Conservation (phyloP, 1,140 invertebrate genomes). For the Tetragonula clypearis region DNA sequence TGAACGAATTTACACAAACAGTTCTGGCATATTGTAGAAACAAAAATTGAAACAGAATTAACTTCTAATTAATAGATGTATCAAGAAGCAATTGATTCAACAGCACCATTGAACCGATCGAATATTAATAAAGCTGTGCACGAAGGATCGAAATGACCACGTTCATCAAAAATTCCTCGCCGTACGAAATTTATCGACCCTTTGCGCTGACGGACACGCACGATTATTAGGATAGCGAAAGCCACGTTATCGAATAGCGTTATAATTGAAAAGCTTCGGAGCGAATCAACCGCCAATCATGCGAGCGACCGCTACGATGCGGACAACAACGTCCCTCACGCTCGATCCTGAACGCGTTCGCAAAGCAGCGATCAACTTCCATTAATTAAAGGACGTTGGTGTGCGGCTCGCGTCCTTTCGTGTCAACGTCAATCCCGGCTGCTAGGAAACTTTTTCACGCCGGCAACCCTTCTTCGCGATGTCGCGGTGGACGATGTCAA, state of each 20-base stretch:
- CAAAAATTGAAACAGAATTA: too few species aligned
- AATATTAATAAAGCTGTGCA: too few species aligned
- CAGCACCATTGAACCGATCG: too few species aligned
- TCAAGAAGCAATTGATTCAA: too few species aligned
- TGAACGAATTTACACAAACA: too few species aligned
- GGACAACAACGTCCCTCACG: neutral
- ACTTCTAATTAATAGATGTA: too few species aligned
- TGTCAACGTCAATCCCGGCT: slow-evolving; percentile 38
- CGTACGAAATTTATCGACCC: neutral
- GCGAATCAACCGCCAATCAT: slow-evolving; percentile 12
- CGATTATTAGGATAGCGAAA: neutral
- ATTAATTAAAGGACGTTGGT: slow-evolving; percentile 35
- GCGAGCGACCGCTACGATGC: too few species aligned
- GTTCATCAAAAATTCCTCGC: too few species aligned
- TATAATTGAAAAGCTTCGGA: slow-evolving; percentile 29
- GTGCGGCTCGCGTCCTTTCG: neutral
- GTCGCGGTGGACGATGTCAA: slow-evolving; percentile 50
- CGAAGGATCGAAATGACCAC: too few species aligned
- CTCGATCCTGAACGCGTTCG: neutral
- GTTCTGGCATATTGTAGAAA: too few species aligned
- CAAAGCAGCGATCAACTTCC: slow-evolving; percentile 37
- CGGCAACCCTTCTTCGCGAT: slow-evolving; percentile 51
- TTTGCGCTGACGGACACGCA: neutral
- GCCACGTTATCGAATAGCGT: neutral
- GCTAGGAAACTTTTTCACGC: slow-evolving; percentile 57